These are phyloP conservation scores for Lordiphosa mommai DNA, from an alignment of 1,140 invertebrate genomes.

Conservation along the genomic window DNA sequence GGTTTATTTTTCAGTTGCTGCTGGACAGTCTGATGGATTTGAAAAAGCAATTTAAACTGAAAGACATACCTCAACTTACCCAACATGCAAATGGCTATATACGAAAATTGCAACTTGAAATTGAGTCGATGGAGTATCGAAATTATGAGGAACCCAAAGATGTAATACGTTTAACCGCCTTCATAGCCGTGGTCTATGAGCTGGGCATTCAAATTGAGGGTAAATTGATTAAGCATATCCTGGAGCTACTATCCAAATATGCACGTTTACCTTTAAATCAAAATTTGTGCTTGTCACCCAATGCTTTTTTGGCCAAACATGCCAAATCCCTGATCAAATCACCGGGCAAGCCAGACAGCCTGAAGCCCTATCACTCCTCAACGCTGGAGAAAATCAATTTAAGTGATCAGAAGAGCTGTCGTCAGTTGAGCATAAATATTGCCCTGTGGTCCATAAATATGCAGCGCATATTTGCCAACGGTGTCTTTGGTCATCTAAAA, in stretches of 20 bases:
- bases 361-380: slow-evolving; percentile 12
- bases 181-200: slow-evolving; percentile 39
- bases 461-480: slow-evolving; percentile 19
- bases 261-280: slow-evolving; percentile 24
- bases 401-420: slow-evolving; percentile 34
- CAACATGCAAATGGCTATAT: slow-evolving; percentile 88
- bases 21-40: slow-evolving; percentile 85
- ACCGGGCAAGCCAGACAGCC: slow-evolving; percentile 6
- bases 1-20: slow-evolving; percentile 68
- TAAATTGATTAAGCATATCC: slow-evolving; percentile 28
- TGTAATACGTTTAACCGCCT: slow-evolving; percentile 25
- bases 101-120: slow-evolving; percentile 70
- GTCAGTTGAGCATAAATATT: slow-evolving; percentile 47
- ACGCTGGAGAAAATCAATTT: slow-evolving; percentile 32
- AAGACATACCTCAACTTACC: slow-evolving; percentile 83
- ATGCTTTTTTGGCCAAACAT: slow-evolving; percentile 31
- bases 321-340: slow-evolving; percentile 42
- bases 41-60: slow-evolving; percentile 82
- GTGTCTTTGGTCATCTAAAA: slow-evolving; percentile 45
- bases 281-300: slow-evolving; percentile 42
- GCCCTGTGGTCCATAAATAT: slow-evolving; percentile 48
- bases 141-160: slow-evolving; percentile 40
- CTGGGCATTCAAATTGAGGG: slow-evolving; percentile 50
- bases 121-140: slow-evolving; percentile 39
- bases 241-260: slow-evolving; percentile 30